Conservation (phyloP, 2,797 vertebrate genomes). For the Thamnophis elegans region DNA sequence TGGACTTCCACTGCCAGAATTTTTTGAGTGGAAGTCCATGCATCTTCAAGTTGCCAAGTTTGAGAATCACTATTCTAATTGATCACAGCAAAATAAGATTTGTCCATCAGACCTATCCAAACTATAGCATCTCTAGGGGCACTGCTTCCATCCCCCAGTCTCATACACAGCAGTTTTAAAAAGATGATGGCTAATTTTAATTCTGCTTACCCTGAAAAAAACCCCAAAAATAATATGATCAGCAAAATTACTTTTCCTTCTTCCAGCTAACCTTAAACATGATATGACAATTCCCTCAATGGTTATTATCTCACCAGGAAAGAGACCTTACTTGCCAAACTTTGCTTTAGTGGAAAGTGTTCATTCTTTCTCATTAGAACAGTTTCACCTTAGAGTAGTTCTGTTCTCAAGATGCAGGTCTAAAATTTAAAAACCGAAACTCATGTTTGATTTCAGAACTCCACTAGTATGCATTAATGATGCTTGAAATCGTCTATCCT, state of each 20-base stretch:
- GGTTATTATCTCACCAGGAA: not conserved
- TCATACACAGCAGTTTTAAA: not conserved
- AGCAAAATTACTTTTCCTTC: not conserved
- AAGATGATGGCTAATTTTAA: not conserved
- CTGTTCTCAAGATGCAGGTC: not conserved
- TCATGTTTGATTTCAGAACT: not conserved
- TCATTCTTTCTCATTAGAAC: not conserved
- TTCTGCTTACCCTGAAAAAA: not conserved
- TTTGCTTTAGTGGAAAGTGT: not conserved
- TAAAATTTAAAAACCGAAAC: not conserved
- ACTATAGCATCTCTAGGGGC: not conserved
- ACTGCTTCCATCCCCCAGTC: not conserved
- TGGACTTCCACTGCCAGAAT: not conserved
- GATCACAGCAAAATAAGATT: not conserved
- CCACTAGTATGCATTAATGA: not conserved
- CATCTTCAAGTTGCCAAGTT: not conserved
- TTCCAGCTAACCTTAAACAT: not conserved
- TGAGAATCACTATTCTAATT: not conserved
- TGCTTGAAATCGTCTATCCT: not conserved
- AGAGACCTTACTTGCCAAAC: not conserved
- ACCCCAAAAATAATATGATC: not conserved
- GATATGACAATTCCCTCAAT: not conserved
- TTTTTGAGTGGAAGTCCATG: not conserved
- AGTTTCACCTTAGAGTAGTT: not conserved
- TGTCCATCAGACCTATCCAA: not conserved